Percentiles rank a stretch among this genome's conserved stretches.
phyloP scores from a whole-genome alignment of 2,888 invertebrate species.

The Erebia epiphron region DNA sequence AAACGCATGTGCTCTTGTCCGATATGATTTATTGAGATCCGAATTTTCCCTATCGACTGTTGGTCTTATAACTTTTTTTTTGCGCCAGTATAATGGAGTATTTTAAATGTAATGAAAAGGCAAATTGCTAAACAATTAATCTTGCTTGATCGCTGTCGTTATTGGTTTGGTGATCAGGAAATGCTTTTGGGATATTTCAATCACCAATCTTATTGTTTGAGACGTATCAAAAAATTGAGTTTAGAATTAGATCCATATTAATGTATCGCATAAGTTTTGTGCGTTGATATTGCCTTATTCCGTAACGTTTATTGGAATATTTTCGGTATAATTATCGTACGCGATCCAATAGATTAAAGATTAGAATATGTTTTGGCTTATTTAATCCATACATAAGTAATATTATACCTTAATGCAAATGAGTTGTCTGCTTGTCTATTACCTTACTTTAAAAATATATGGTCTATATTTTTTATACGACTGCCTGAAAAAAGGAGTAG shows the following conservation, averaged over 20 bases:
- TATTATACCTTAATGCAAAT: too few species aligned
- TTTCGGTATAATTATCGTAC: neutral
- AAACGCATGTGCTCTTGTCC: slow-evolving; percentile 51
- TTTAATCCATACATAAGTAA: too few species aligned
- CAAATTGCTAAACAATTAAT: slow-evolving; percentile 24
- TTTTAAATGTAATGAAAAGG: slow-evolving; percentile 22
- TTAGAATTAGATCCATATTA: neutral
- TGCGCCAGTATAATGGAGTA: slow-evolving; percentile 13
- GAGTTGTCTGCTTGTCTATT: too few species aligned
- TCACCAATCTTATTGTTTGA: slow-evolving; percentile 14
- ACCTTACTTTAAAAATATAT: too few species aligned
- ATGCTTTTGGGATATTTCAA: too few species aligned
- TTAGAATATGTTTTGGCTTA: too few species aligned
- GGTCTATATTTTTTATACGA: too few species aligned
- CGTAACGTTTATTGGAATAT: neutral
- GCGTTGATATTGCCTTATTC: neutral
- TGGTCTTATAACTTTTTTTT: slow-evolving; percentile 15
- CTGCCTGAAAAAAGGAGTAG: too few species aligned
- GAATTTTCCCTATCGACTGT: slow-evolving; percentile 46
- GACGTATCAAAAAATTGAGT: neutral
- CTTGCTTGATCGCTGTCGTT: too few species aligned
- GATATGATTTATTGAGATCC: slow-evolving; percentile 56
- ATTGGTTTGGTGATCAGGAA: too few species aligned
- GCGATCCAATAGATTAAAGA: too few species aligned
- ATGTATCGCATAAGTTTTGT: neutral